Evolutionary conservation across 2,113 vertebrate genomes (phyloP).

Genomic region (Montifringilla adamsi): DNA sequence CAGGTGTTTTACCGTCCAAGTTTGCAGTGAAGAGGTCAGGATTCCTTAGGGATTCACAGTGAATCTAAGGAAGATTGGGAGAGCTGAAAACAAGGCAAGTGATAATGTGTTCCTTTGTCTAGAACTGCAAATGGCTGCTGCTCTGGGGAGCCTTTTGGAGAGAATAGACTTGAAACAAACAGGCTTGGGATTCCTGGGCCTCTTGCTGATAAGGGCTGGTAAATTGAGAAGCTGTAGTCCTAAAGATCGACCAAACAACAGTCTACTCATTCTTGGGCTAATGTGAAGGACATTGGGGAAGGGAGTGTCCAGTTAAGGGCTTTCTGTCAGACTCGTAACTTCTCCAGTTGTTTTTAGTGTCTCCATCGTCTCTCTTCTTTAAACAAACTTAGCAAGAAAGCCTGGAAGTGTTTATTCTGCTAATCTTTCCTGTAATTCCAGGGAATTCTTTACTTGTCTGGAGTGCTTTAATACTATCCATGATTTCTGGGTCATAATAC

Average conservation of each 20-base stretch:
- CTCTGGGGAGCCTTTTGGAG: not conserved
- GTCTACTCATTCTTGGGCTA: not conserved
- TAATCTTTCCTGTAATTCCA: not conserved
- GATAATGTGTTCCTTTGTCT: not conserved
- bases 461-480: not conserved
- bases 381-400: not conserved
- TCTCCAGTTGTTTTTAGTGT: not conserved
- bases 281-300: not conserved
- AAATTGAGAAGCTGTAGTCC: not conserved
- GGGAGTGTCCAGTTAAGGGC: not conserved
- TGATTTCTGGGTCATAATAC: not conserved
- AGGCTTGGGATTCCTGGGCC: not conserved
- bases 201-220: constrained; percentile 2
- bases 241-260: constrained; percentile 9
- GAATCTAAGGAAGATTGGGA: not conserved
- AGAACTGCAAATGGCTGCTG: not conserved
- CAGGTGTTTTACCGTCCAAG: not conserved
- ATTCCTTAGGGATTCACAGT: not conserved
- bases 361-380: not conserved
- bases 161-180: not conserved
- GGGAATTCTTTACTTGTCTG: not conserved
- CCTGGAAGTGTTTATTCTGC: constrained; percentile 13
- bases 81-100: not conserved
- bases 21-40: not conserved
- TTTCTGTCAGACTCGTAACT: not conserved